Base-by-base conservation (phyloP, 2,888 invertebrate genomes). In the Mythimna lalbum region DNA sequence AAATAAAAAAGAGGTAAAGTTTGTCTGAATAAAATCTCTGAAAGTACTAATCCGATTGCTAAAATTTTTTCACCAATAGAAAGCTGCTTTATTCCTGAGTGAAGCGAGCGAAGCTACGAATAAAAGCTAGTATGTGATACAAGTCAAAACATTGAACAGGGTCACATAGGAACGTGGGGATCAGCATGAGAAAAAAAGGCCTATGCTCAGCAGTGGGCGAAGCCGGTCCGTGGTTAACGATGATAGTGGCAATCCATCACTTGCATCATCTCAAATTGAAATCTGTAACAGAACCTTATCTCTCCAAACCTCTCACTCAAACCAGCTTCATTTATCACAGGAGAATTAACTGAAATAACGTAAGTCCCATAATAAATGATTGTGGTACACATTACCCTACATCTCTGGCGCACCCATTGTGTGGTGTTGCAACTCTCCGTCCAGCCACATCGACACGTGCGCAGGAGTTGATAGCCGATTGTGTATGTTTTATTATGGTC, bases 401-500 rank as follows among this genome's bases (percentile, higher is more conserved):
- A 81, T 81, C 50, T 52, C 52, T 43, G 81, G 66, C 82, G 62
- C 78, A 62, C 78, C 78, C 67, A 72, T 78, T 78, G 63, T 72
- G 47, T 19, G 19, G 61, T 78, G 78, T 71, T 67, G 82, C 55
- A 78, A 81, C 65, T 66, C 31, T 72, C 14, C n/a, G 49, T 21
- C 39, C 14, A 43, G 39, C 39, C 4, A 14, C 36, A 55, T n/a
- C 43, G 55, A 77, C 81, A 81, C 82, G 82, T 78, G 78, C 78
- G 73, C 78, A 67, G 57, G 78, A 81, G 79, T 78, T 63, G 78
- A 81, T 78, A 81, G 63, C 72, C 63, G 71, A 81, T 78, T 81
- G 73, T 72, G 81, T 33, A 23, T 62, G 49, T 39, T 78, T 66
- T 71, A 63, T 63, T 77, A 70, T 81, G 71, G 62, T 69, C 57